These are phyloP conservation scores for Chaetura pelagica DNA, from an alignment of 2,113 vertebrate genomes.

Conservation along the genomic window DNA sequence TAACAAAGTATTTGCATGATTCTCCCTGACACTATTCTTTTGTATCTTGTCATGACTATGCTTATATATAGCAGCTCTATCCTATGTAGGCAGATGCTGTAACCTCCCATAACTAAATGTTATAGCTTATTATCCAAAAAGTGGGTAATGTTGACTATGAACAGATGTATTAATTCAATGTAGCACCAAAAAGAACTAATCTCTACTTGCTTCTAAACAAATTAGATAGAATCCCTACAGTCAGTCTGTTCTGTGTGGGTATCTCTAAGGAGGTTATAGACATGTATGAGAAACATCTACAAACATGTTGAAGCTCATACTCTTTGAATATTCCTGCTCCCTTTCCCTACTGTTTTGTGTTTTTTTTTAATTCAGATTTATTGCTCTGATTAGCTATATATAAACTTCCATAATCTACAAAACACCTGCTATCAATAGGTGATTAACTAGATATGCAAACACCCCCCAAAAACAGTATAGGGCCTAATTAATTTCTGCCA, in stretches of 20 bases:
- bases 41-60: slow-evolving; percentile 18
- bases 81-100: not conserved
- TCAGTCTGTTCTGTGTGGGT: not conserved
- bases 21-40: slow-evolving; percentile 38
- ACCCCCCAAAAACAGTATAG: fast-evolving
- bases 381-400: not conserved
- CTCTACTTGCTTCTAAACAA: not conserved
- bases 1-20: slow-evolving; percentile 24
- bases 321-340: not conserved
- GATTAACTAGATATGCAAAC: not conserved
- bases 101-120: not conserved
- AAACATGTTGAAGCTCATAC: not conserved
- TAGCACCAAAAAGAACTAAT: not conserved
- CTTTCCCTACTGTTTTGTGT: not conserved
- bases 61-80: slow-evolving; percentile 2
- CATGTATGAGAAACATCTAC: not conserved
- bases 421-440: not conserved
- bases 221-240: not conserved
- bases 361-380: not conserved
- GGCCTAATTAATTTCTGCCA: too few species aligned
- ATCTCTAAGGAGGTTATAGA: not conserved
- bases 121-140: not conserved
- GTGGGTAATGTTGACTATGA: not conserved
- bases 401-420: not conserved
- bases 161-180: not conserved